Evolutionary conservation across 2,113 vertebrate species (phyloP).

Genomic region (Peromyscus polionotus): DNA sequence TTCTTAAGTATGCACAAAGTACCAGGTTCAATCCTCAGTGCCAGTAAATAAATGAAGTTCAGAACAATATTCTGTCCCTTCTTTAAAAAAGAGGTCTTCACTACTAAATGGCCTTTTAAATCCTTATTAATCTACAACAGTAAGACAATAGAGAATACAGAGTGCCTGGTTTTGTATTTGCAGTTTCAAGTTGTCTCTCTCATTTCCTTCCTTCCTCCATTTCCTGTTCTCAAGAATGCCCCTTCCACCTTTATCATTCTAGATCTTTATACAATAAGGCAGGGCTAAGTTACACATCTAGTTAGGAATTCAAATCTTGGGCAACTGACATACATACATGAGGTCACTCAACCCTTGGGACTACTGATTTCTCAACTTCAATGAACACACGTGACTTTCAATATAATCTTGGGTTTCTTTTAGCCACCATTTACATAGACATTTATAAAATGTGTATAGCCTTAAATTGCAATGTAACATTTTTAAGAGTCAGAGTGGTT

Average conservation of each 20-base stretch:
- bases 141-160: constrained; percentile 28
- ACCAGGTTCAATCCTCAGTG: neutral
- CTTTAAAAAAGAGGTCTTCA: constrained; percentile 28
- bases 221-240: constrained; percentile 46
- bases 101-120: constrained; percentile 43
- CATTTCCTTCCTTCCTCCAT: constrained; percentile 50
- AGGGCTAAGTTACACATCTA: constrained; percentile 11
- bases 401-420: neutral
- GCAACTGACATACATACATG: neutral
- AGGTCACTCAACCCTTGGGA: neutral
- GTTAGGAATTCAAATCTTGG: neutral
- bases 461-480: neutral
- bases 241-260: neutral
- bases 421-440: neutral
- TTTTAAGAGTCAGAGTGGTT: constrained; percentile 6
- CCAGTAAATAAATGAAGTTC: neutral
- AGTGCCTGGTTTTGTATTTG: neutral
- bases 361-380: constrained; percentile 39
- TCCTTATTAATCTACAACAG: constrained; percentile 23
- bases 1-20: neutral
- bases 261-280: constrained; percentile 42
- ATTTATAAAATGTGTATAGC: neutral
- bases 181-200: constrained; percentile 43
- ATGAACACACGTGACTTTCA: constrained; percentile 22
- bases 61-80: constrained; percentile 39